A percentile compares a stretch with the other conserved stretches of the same genome.
Evolutionary conservation across 2,113 vertebrate species (phyloP).

Genomic region (Promerops cafer): DNA sequence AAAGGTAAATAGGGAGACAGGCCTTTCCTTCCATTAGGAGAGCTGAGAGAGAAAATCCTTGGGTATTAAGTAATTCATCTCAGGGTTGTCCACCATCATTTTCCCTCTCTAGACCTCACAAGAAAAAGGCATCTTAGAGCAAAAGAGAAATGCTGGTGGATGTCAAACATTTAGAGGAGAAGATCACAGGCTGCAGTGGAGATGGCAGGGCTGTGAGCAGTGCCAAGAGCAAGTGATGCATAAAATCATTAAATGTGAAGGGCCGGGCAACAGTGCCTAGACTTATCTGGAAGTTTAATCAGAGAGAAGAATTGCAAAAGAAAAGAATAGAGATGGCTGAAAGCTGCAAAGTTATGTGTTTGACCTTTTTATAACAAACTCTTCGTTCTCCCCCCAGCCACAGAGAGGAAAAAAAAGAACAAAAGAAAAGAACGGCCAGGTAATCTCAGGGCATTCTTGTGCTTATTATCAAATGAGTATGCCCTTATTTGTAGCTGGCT

Average conservation of each 20-base stretch:
- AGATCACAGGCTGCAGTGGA: conserved; percentile 30
- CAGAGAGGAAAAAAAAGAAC: background rate
- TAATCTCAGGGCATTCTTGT: conserved; percentile 33
- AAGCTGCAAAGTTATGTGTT: conserved; percentile 61
- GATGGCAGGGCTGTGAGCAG: conserved; percentile 43
- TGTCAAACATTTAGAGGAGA: conserved; percentile 16
- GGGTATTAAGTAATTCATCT: background rate
- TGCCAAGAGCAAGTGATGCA: conserved; percentile 53
- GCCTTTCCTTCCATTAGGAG: background rate
- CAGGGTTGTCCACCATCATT: background rate
- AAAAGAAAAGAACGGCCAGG: background rate
- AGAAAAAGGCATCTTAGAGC: background rate
- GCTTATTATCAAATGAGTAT: conserved; percentile 21
- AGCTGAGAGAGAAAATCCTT: background rate
- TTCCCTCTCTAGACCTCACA: background rate
- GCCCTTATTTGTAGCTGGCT: background rate
- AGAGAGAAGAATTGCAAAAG: conserved; percentile 70
- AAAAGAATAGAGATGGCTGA: conserved; percentile 65
- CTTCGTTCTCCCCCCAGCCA: background rate
- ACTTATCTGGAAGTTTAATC: conserved; percentile 67
- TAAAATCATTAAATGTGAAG: conserved; percentile 69
- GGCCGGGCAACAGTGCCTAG: conserved; percentile 52
- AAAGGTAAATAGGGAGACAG: background rate
- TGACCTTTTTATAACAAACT: conserved; percentile 64
- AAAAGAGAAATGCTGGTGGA: conserved; percentile 12